phyloP scores from a whole-genome alignment of 2,797 vertebrate species.

The Myiothlypis coronata region DNA sequence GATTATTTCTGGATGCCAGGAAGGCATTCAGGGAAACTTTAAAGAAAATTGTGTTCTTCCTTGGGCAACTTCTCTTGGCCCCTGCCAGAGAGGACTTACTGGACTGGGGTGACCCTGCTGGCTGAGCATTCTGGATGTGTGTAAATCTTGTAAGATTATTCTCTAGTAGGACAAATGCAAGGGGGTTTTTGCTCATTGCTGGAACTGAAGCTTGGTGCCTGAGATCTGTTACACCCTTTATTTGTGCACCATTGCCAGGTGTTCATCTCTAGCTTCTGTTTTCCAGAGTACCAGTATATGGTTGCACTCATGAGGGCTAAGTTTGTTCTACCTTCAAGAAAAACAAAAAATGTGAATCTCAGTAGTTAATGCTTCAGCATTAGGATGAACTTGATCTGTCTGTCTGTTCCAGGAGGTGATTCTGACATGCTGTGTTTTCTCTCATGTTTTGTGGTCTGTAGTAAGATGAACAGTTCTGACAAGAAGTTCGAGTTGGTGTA shows the following conservation, averaged over 20 bases:
- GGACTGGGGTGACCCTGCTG: neutral
- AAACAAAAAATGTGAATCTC: neutral
- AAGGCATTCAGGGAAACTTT: neutral
- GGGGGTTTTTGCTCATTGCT: neutral
- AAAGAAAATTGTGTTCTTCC: neutral
- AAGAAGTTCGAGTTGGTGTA: neutral
- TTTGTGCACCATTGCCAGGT: accelerated
- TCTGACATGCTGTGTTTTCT: neutral
- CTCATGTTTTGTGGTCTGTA: neutral
- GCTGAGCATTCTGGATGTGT: neutral
- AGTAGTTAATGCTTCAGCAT: neutral
- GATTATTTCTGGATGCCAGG: neutral
- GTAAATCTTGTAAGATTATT: neutral
- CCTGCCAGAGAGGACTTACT: neutral
- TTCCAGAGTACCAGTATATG: neutral
- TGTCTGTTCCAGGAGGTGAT: neutral
- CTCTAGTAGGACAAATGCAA: neutral
- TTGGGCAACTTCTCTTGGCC: neutral
- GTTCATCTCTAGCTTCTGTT: neutral
- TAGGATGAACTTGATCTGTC: neutral
- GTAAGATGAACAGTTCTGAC: neutral
- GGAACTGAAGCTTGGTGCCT: accelerated
- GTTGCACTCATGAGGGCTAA: neutral
- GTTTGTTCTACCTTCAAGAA: neutral
- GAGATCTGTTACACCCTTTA: neutral